Evolutionary conservation across 2,888 invertebrate species (phyloP), one percentile per base, ranked within the genome.

Genomic region (Keiferia lycopersicella): DNA sequence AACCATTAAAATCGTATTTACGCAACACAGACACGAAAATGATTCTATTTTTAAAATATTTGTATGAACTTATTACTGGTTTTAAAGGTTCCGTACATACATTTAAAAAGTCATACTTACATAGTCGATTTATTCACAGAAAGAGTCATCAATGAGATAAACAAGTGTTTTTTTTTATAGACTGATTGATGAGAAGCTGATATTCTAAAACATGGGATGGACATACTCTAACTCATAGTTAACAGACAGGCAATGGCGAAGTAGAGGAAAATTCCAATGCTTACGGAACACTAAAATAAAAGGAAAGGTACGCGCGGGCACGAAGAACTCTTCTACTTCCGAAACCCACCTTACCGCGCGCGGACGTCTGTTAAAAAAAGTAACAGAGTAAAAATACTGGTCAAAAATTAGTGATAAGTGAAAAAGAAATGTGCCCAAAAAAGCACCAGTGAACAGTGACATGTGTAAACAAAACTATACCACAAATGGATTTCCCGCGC

Each of bases 261-360:
- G 7, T 26, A 1, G 16, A 48, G 16, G 50, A 61, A 61, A 61
- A 50, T 8, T 48, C 61, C 48, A 74, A 71, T 70, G 66, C 69
- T 66, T 66, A 64, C 56, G 68, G 71, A 73, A 67, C 69, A 63
- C 67, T 67, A 68, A 76, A 74, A 74, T 26, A 81, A 90, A 89
- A 90, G 90, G 88, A 90, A 88, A 88, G 86, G 84, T 75, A 78
- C 80, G 78, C 70, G 72, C 69, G 70, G 71, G 69, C 70, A 67
- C 76, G 70, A 67, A 64, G 73, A 70, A 72, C 76, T n/a, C 73
- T 16, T 72, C 83, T 86, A 89, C 89, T 89, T 90, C 89, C 88
- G 86, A 87, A 82, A 78, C 73, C 73, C 68, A 68, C 73, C 79
- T 79, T 80, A 79, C 75, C 81, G 86, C 83, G 86, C 65, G 59